A percentile compares a stretch with the other conserved stretches of the same genome.
Conservation (phyloP, 1,140 invertebrate genomes). For the Saccostrea glomerata region DNA sequence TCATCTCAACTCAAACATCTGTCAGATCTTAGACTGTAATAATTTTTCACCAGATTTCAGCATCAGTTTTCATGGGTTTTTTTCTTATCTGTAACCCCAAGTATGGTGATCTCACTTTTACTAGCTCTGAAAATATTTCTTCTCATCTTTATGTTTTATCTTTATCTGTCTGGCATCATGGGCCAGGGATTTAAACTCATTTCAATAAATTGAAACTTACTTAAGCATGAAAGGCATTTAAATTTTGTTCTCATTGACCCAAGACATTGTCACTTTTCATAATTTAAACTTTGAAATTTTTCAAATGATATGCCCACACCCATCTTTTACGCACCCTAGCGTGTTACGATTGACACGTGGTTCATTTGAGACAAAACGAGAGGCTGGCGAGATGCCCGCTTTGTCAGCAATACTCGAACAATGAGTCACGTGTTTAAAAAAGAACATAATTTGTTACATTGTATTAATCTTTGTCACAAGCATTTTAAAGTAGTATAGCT, state of each 20-base stretch:
- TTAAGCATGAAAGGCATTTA: too few species aligned
- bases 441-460: too few species aligned
- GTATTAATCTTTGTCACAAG: too few species aligned
- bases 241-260: background rate
- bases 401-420: background rate
- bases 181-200: too few species aligned
- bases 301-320: background rate
- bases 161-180: too few species aligned
- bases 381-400: background rate
- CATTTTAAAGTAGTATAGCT: too few species aligned
- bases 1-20: background rate
- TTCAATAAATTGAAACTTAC: too few species aligned
- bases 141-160: too few species aligned
- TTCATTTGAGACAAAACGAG: slow-evolving; percentile 12
- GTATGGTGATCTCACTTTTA: too few species aligned
- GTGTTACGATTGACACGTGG: background rate
- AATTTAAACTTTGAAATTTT: background rate
- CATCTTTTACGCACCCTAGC: background rate
- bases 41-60: background rate
- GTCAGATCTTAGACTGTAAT: background rate
- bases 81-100: too few species aligned
- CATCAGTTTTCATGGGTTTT: background rate
- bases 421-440: slow-evolving; percentile 20
- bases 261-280: background rate
- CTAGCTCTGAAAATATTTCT: too few species aligned